A percentile compares a stretch with the other conserved stretches of the same genome.
Conservation (phyloP, 1,140 invertebrate species). For the Drosophila jambulina region DNA sequence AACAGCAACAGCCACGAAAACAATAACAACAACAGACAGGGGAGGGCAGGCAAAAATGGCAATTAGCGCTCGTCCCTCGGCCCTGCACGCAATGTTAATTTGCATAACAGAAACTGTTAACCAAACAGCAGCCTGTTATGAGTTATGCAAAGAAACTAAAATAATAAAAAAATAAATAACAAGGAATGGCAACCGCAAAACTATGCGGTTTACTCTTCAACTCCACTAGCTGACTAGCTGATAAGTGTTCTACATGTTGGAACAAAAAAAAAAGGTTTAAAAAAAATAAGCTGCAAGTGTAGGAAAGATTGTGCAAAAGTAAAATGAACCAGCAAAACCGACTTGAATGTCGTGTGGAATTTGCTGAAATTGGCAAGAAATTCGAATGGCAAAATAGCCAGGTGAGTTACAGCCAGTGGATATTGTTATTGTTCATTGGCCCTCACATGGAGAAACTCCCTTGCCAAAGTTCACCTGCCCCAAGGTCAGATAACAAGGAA, state of each 20-base stretch:
- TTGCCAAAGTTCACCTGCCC: slow-evolving; percentile 5
- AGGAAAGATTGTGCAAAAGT: slow-evolving; percentile 30
- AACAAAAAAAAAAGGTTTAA: background rate
- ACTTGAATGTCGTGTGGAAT: slow-evolving; percentile 66
- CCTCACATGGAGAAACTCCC: background rate
- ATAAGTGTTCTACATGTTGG: slow-evolving; percentile 24
- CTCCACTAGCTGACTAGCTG: slow-evolving; percentile 13
- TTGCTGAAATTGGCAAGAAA: slow-evolving; percentile 75
- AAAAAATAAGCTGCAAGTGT: background rate
- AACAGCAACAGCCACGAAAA: background rate
- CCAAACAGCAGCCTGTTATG: slow-evolving; percentile 19
- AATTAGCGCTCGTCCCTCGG: slow-evolving; percentile 48
- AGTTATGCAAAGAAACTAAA: slow-evolving; percentile 1
- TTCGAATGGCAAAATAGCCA: slow-evolving; percentile 30
- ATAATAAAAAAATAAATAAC: background rate
- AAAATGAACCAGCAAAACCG: slow-evolving; percentile 49
- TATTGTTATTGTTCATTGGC: slow-evolving; percentile 36
- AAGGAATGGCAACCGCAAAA: background rate
- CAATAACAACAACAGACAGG: background rate
- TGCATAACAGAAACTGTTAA: slow-evolving; percentile 44
- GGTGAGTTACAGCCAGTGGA: slow-evolving; percentile 31
- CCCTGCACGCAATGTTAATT: slow-evolving; percentile 48
- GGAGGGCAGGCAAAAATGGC: slow-evolving; percentile 12
- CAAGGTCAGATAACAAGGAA: slow-evolving; percentile 14
- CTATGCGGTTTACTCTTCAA: slow-evolving; percentile 7